Base-by-base conservation (phyloP, 2,888 invertebrate genomes). In the Megastigmus dorsalis region DNA sequence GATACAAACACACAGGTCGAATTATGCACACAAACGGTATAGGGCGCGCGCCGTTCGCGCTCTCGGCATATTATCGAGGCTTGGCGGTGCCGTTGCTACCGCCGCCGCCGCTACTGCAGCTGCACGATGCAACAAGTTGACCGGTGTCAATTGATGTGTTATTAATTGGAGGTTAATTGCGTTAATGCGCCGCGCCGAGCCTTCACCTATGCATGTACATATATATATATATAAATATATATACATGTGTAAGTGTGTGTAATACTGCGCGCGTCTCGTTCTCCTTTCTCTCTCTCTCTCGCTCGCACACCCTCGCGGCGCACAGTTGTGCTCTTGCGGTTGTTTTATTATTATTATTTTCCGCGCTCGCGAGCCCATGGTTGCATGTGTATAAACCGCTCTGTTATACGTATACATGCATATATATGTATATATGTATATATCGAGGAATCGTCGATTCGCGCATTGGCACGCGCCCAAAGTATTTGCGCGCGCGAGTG, bases 161-260 rank as follows among this genome's bases (percentile, higher is more conserved):
- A 88, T 88, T 87, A 88, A 87, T 87, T 85, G 85, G 83, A 82
- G 84, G 87, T 88, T 87, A 88, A 88, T 88, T 85, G 86, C 84
- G 84, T 86, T 88, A 87, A 87, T 87, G 85, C 82, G 84, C 82
- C 82, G 78, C 78, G 54, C 15, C 70, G 50, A 36, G 54, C 20
- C 74, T 57, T n/a, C 36, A 10, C 23, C 30, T 63, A 26, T 76
- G 23, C 41, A 23, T 48, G n/a, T n/a, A n/a, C n/a, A n/a, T n/a
- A n/a, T n/a, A n/a, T n/a, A n/a, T n/a, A n/a, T n/a, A n/a, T n/a
- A n/a, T n/a, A n/a, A n/a, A n/a, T n/a, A n/a, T n/a, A n/a, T n/a
- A n/a, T n/a, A n/a, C n/a, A n/a, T n/a, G n/a, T n/a, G n/a, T n/a
- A n/a, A n/a, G n/a, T n/a, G n/a, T n/a, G n/a, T n/a, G n/a, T n/a